phyloP scores from a whole-genome alignment of 2,113 vertebrate genomes.

The Corydoras maculifer region DNA sequence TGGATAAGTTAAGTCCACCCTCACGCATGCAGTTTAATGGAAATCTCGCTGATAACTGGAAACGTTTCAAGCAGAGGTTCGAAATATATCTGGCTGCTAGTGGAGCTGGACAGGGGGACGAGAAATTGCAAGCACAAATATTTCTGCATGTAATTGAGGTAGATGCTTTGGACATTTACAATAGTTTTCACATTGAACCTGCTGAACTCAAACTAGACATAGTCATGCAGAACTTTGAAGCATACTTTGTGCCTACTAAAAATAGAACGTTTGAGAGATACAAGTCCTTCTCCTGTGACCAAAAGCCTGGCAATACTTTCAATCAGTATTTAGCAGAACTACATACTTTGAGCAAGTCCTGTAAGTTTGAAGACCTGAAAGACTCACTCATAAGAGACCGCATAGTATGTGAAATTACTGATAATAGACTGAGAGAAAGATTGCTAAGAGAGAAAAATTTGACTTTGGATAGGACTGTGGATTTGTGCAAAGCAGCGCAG shows the following conservation, averaged over 20 bases:
- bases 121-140: conserved; percentile 14
- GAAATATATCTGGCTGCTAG: conserved; percentile 25
- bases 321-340: conserved; percentile 26
- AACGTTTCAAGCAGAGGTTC: conserved; percentile 24
- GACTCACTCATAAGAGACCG: conserved; percentile 30
- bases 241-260: conserved; percentile 22
- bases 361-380: conserved; percentile 29
- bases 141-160: neutral
- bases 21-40: conserved; percentile 6
- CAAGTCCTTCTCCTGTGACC: conserved; percentile 13
- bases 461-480: conserved; percentile 18
- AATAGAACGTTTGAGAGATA: conserved; percentile 32
- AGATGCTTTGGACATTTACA: neutral
- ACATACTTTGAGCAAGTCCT: conserved; percentile 28
- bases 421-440: conserved; percentile 2
- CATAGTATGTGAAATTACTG: conserved; percentile 35
- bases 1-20: conserved; percentile 13
- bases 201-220: neutral
- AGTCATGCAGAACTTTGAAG: conserved; percentile 20
- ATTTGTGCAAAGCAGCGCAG: conserved; percentile 22
- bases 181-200: neutral
- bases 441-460: conserved; percentile 15
- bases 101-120: conserved; percentile 13
- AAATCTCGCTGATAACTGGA: conserved; percentile 37
- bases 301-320: conserved; percentile 24